Conservation (phyloP, 2,113 vertebrate genomes). For the Clinocottus analis region DNA sequence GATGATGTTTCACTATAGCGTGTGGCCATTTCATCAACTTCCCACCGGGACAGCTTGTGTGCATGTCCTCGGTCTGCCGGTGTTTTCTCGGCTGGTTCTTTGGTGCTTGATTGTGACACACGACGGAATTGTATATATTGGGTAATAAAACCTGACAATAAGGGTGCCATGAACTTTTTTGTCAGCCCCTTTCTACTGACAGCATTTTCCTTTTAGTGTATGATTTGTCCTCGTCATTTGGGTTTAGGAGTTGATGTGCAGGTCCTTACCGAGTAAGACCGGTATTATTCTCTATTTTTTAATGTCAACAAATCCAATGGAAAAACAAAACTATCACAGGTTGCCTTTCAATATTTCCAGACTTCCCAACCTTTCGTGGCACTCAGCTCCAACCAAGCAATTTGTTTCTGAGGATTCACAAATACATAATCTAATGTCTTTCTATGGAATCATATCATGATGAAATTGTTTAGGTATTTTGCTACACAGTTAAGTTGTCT, state of each 20-base stretch:
- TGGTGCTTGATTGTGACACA: slow-evolving; percentile 41
- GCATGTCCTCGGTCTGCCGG: slow-evolving; percentile 38
- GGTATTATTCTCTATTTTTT: not conserved
- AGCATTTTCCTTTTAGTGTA: slow-evolving; percentile 4
- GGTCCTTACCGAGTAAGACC: not conserved
- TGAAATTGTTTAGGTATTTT: not conserved
- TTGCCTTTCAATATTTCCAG: not conserved
- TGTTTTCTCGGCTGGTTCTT: slow-evolving; percentile 45
- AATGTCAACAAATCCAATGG: not conserved
- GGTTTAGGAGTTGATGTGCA: not conserved
- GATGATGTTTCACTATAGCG: slow-evolving; percentile 60
- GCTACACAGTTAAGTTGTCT: not conserved
- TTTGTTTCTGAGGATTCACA: not conserved
- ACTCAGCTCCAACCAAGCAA: too few species aligned
- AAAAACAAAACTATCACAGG: not conserved
- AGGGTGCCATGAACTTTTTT: slow-evolving; percentile 29
- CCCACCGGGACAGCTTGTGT: slow-evolving; percentile 34
- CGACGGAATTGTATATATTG: slow-evolving; percentile 14
- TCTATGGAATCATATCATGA: not conserved
- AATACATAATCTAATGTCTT: not conserved
- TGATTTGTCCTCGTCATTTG: not conserved
- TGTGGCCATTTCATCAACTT: slow-evolving; percentile 66
- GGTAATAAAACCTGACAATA: slow-evolving; percentile 18
- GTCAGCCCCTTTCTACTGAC: not conserved
- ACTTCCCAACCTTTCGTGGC: not conserved